Percentiles rank a stretch among this genome's conserved stretches.
phyloP scores from a whole-genome alignment of 2,797 vertebrate species.

The Lophotriccus pileatus region DNA sequence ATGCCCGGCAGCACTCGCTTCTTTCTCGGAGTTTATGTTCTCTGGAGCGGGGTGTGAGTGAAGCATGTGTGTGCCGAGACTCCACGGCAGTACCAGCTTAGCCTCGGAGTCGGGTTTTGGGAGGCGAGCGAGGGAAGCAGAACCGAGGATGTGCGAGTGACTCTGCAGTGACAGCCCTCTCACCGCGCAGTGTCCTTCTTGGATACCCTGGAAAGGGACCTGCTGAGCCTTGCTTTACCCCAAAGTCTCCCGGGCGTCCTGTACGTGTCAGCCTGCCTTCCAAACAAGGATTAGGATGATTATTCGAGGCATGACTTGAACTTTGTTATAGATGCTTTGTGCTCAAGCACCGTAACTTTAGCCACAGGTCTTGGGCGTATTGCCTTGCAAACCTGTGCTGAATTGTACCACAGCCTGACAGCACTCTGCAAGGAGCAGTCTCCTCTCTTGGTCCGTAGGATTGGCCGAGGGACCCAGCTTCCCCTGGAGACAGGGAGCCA shows the following conservation, averaged over 20 bases:
- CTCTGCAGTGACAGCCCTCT: background rate
- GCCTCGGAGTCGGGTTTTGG: background rate
- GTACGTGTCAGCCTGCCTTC: accelerated
- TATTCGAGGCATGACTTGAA: accelerated
- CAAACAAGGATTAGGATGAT: too few relatives aligned
- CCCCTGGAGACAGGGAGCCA: background rate
- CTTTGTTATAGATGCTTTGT: background rate
- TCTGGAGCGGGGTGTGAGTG: background rate
- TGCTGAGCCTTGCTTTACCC: too few relatives aligned
- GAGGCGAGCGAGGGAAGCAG: background rate
- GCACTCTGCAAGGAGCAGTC: accelerated
- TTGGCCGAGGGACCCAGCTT: accelerated
- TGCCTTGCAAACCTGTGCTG: accelerated
- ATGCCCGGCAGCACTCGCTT: background rate
- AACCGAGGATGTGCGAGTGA: background rate
- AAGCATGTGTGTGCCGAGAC: accelerated
- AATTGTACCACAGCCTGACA: background rate
- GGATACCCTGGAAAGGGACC: background rate
- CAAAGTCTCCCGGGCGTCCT: accelerated
- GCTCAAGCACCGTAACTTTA: background rate
- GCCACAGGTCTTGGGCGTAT: accelerated
- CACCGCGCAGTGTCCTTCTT: accelerated
- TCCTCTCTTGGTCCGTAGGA: background rate
- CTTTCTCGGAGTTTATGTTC: background rate
- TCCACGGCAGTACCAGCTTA: accelerated